Base-by-base conservation (phyloP, 2,113 vertebrate species). In the Geococcyx californianus region DNA sequence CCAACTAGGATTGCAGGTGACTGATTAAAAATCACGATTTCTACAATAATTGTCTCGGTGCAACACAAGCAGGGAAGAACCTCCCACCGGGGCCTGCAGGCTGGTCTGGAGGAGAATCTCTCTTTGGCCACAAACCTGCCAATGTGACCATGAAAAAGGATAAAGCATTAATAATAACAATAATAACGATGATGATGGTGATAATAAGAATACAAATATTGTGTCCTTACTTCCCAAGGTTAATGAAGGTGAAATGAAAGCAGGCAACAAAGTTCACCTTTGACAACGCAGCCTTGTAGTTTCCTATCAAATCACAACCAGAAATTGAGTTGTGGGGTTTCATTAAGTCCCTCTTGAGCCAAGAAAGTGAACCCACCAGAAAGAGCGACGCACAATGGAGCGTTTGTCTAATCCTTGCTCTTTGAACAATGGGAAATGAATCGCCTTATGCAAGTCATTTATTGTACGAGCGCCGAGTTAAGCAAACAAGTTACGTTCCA, bases 401-500 rank as follows among this genome's bases (percentile, higher is more conserved):
- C 10, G 11, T 84, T 93, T 91, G 91, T 93, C 33, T 24, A 52
- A 87, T 34, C 80, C 68, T 25, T 4, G 20, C 59, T 85, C 88
- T 73, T 51, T 33, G 79, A 78, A 74, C 89, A 67, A 54, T 28
- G 79, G 31, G 16, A 25, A 92, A 84, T 42, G 31, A 63, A 55
- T 52, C 62, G 84, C 84, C 88, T 73, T 77, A 45, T 58, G 84
- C 76, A 79, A 92, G 76, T 91, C 84, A 29, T 86, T 70, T 75
- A 51, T n/a, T 82, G 87, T 29, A 6, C 83, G 47, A 62, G 74
- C 60, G 51, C 54, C 3, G 23, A 89, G 86, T 70, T 87, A 90
- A 94, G 87, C 84, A 94, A 97, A 96, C 91, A 95, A 82, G 47
- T 31, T 54, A 40, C 0, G 25, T 80, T 76, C 92, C 90, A 90